Base-by-base conservation (phyloP, 2,888 invertebrate genomes). In the Polyommatus iphigenia region DNA sequence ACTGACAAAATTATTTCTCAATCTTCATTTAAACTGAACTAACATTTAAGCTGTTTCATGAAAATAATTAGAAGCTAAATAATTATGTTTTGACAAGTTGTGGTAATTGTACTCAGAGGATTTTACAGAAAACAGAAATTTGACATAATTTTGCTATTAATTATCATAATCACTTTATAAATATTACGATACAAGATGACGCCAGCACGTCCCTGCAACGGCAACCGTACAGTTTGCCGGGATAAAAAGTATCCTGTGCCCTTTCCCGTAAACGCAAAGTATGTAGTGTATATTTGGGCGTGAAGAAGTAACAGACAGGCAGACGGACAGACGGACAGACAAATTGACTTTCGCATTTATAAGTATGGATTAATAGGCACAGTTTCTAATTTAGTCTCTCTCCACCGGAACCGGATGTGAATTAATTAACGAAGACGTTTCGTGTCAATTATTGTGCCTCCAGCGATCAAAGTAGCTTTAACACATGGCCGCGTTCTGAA, bases 391-490 rank as follows among this genome's bases (percentile, higher is more conserved):
- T 50, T 50, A 0, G 13, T 15, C 50, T 4, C 15, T 50, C 50
- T 50, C 5, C 50, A 50, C 57, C 57, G 57, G 57, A 57, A 57
- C 4, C 57, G 57, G 20, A 20, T 59, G 20, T 54, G 20, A 57
- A 20, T 59, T 59, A 59, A 59, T 59, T 57, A 57, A 57, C 57
- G n/a, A 18, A 18, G 57, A 57, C 57, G 15, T 15, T 50, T 57
- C n/a, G n/a, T 24, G 24, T 24, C 62, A 62, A 62, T 62, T 62
- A 62, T 62, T 62, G 20, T 13, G 62, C 20, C 24, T 20, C 62
- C 20, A 62, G 62, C 62, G 62, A 62, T 62, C 62, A 62, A 62
- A 62, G 62, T 62, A 62, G 24, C 62, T 62, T 62, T 24, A 20
- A 62, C 62, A 62, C 24, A 24, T 62, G 62, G 20, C 20, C 13